These are phyloP conservation scores for Galerucella calmariensis DNA, from an alignment of 2,888 invertebrate genomes.

Conservation along the genomic window DNA sequence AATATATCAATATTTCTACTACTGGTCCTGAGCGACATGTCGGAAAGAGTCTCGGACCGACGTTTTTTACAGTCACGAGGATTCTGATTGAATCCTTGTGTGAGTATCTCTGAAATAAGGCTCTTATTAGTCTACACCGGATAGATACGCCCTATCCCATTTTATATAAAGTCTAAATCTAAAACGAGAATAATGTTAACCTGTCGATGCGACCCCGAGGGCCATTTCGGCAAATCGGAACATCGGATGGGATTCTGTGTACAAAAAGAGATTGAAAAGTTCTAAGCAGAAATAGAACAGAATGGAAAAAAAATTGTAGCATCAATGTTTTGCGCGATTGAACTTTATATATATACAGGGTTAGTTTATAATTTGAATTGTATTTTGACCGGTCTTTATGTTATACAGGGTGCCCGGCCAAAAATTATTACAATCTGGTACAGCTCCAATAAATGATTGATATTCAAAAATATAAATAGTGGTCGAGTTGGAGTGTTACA, in stretches of 20 bases:
- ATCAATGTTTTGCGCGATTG: no score
- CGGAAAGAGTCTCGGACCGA: conserved; percentile 11
- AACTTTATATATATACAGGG: no score
- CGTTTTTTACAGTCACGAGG: conserved; percentile 16
- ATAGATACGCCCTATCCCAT: conserved; percentile 27
- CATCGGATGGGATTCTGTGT: not conserved
- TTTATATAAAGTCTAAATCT: conserved; percentile 25
- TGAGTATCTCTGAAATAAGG: conserved; percentile 32
- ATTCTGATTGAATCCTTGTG: conserved; percentile 32
- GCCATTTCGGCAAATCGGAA: not conserved
- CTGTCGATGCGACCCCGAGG: conserved; percentile 3
- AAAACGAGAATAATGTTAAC: conserved; percentile 30
- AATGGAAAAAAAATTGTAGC: no score
- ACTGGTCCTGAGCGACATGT: conserved; percentile 7
- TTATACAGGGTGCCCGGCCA: not conserved
- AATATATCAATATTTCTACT: not conserved
- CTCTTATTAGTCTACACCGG: conserved; percentile 32
- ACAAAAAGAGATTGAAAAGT: not conserved
- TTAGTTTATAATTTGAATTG: no score
- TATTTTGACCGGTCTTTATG: no score
- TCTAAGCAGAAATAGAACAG: not conserved
- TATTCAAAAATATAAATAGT: no score
- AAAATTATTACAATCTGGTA: no score
- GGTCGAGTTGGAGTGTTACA: no score
- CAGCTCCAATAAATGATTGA: no score